A percentile compares a stretch with the other conserved stretches of the same genome.
phyloP scores from a whole-genome alignment of 1,140 invertebrate genomes.

The Ceratoteleas bidentatus region DNA sequence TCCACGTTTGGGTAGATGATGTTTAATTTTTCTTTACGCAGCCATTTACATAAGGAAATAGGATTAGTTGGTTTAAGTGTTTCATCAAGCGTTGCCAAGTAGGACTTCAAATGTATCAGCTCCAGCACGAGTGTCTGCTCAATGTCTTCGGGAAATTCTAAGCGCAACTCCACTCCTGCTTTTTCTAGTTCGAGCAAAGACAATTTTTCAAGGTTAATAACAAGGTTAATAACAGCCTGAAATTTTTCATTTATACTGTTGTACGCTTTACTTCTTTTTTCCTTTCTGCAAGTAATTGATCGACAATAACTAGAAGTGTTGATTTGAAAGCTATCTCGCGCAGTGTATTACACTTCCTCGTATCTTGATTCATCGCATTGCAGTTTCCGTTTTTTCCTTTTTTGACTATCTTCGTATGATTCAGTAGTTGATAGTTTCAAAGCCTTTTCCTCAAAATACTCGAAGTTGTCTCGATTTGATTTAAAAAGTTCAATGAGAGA shows the following conservation, averaged over 20 bases:
- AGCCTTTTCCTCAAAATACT: conserved; percentile 52
- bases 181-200: no score
- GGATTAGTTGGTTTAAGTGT: conserved; percentile 10
- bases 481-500: conserved; percentile 43
- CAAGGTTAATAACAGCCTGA: conserved; percentile 49
- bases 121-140: conserved; percentile 11
- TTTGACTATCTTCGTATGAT: conserved; percentile 27
- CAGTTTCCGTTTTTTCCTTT: conserved; percentile 44
- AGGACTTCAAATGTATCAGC: conserved; percentile 28
- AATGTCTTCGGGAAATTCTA: conserved; percentile 14
- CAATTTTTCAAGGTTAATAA: no score
- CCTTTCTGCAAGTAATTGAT: conserved; percentile 47
- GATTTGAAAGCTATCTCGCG: conserved; percentile 55
- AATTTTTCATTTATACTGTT: conserved; percentile 48
- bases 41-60: conserved; percentile 21
- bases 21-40: conserved; percentile 13
- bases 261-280: conserved; percentile 57
- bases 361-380: conserved; percentile 36
- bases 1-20: conserved; percentile 51
- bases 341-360: conserved; percentile 22
- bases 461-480: conserved; percentile 39
- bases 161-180: conserved; percentile 15
- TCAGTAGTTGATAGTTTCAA: conserved; percentile 27
- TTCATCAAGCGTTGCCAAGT: conserved; percentile 20
- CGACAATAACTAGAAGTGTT: conserved; percentile 53